Conservation (phyloP, 2,888 invertebrate genomes). For the Oxyscelio sp. region DNA sequence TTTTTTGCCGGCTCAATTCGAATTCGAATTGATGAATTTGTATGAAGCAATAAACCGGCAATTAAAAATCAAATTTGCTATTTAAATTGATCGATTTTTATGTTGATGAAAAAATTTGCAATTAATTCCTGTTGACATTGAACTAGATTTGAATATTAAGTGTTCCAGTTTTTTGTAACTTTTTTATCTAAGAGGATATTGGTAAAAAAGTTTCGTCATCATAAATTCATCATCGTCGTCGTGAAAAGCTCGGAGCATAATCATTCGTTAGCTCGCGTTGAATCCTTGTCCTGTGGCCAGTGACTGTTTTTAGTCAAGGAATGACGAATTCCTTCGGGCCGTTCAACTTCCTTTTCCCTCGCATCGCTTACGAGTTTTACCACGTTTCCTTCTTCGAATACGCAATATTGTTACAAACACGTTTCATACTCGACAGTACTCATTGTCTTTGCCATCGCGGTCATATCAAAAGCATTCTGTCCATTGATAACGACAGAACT, state of each 20-base stretch:
- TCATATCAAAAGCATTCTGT: constrained; percentile 71
- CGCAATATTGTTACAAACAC: constrained; percentile 73
- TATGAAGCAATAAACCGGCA: constrained; percentile 15
- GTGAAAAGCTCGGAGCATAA: constrained; percentile 55
- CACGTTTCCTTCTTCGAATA: constrained; percentile 73
- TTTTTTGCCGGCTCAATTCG: neutral
- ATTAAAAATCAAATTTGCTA: constrained; percentile 1
- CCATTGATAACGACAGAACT: constrained; percentile 53
- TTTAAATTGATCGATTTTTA: neutral
- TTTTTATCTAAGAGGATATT: too few relatives aligned
- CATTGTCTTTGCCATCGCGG: constrained; percentile 72
- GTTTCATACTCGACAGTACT: constrained; percentile 64
- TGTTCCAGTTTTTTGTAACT: neutral
- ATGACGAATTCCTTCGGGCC: constrained; percentile 81
- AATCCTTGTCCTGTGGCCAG: constrained; percentile 57
- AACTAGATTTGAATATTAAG: neutral
- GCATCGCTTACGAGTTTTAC: constrained; percentile 66
- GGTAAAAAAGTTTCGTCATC: too few relatives aligned
- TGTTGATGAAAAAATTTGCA: neutral
- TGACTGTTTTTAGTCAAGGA: constrained; percentile 65
- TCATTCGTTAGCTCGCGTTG: constrained; percentile 48
- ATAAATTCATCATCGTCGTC: too few relatives aligned
- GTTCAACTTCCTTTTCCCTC: constrained; percentile 75
- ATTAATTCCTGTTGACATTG: neutral
- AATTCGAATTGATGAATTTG: constrained; percentile 17